These are phyloP conservation scores for Sipha maydis DNA, from an alignment of 2,888 invertebrate species.

Conservation along the genomic window DNA sequence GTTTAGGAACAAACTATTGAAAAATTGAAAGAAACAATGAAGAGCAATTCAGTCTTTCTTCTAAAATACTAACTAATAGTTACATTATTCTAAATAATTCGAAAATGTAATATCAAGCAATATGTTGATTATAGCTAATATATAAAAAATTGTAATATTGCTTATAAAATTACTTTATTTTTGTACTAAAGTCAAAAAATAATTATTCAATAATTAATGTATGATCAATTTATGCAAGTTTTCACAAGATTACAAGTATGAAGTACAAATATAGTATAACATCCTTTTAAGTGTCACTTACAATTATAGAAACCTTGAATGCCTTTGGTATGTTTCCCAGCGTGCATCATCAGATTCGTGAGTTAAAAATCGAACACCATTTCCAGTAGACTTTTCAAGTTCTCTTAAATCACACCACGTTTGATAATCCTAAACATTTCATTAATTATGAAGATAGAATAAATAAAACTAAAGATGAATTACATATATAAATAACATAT, in stretches of 20 bases:
- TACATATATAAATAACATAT: no score
- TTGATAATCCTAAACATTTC: slow-evolving; percentile 77
- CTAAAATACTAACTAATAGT: background rate
- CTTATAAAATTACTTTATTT: background rate
- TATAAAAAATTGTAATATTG: background rate
- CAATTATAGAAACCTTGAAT: slow-evolving; percentile 54
- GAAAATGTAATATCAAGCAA: background rate
- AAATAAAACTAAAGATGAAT: background rate
- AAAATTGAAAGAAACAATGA: background rate
- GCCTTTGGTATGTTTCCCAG: slow-evolving; percentile 74
- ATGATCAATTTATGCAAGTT: background rate
- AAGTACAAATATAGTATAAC: background rate
- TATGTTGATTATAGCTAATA: background rate
- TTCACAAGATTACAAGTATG: background rate
- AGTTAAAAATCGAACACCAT: slow-evolving; percentile 82
- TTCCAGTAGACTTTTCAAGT: slow-evolving; percentile 75
- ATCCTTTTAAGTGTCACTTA: background rate
- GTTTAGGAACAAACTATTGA: background rate
- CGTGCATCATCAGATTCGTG: slow-evolving; percentile 94
- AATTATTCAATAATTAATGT: background rate
- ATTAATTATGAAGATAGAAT: background rate
- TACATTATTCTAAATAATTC: background rate
- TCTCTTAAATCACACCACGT: slow-evolving; percentile 94
- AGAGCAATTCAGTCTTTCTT: background rate
- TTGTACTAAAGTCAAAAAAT: background rate